Evolutionary conservation across 2,888 invertebrate genomes (phyloP).

Genomic region (Lasioglossum oenotherae): DNA sequence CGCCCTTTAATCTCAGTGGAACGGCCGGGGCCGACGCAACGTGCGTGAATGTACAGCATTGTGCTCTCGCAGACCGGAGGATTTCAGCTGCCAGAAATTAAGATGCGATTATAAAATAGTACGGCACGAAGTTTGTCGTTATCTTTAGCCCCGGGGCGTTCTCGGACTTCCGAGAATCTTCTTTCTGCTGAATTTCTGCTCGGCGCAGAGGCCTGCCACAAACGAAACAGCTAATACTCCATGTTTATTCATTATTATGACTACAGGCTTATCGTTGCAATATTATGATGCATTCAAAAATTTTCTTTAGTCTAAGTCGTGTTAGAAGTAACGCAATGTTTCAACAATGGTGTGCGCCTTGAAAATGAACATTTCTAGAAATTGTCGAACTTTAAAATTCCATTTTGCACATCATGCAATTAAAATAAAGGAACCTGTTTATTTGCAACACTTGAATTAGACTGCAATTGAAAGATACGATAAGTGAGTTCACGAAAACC

Average conservation of each 20-base stretch:
- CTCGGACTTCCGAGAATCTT: background rate
- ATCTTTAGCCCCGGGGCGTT: background rate
- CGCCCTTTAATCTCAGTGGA: constrained; percentile 80
- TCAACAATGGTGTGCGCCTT: background rate
- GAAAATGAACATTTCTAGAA: background rate
- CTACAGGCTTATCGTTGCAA: background rate
- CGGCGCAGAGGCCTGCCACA: background rate
- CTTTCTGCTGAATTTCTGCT: background rate
- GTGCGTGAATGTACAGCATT: constrained; percentile 78
- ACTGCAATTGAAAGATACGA: background rate
- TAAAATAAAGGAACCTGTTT: background rate
- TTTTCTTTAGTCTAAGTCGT: background rate
- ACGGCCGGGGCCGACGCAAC: constrained; percentile 61
- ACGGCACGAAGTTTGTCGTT: constrained; percentile 41
- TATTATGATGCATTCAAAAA: background rate
- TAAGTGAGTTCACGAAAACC: background rate
- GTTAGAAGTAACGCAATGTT: background rate
- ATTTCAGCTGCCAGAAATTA: constrained; percentile 76
- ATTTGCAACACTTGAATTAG: background rate
- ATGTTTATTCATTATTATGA: background rate
- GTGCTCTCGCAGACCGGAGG: constrained; percentile 62
- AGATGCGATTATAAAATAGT: constrained; percentile 75
- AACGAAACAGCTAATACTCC: background rate
- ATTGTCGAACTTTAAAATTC: background rate
- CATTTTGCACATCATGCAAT: background rate